These are phyloP conservation scores for Phenganax subtilis DNA, from an alignment of 92 coral and sea anemone species.

Conservation along the genomic window DNA sequence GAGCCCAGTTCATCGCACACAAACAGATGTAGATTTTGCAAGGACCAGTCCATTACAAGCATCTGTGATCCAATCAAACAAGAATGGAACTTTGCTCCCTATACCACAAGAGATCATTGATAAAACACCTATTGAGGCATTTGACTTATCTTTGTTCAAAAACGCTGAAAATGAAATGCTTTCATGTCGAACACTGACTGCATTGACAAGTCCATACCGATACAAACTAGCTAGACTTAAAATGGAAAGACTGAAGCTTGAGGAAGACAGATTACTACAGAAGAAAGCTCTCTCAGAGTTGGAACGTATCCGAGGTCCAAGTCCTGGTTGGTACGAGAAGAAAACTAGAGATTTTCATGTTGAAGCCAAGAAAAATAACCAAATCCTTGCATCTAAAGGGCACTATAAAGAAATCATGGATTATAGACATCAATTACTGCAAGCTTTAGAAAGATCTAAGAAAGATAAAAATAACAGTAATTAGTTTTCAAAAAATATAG, in stretches of 20 bases:
- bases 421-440: constrained; percentile 71
- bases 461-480: not conserved
- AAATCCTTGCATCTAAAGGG: constrained; percentile 70
- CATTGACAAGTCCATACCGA: constrained; percentile 79
- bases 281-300: constrained; percentile 68
- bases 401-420: constrained; percentile 84
- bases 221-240: constrained; percentile 69
- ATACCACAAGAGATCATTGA: constrained; percentile 63
- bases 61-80: constrained; percentile 63
- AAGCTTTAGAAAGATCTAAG: constrained; percentile 47
- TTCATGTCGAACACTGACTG: constrained; percentile 77
- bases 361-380: constrained; percentile 82
- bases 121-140: constrained; percentile 62
- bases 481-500: not conserved
- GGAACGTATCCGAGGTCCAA: constrained; percentile 89
- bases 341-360: constrained; percentile 79
- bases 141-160: constrained; percentile 75
- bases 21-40: constrained; percentile 59
- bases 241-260: constrained; percentile 66
- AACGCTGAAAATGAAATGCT: constrained; percentile 85
- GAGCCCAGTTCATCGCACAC: constrained; percentile 65
- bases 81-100: constrained; percentile 68
- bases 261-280: constrained; percentile 73
- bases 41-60: constrained; percentile 73
- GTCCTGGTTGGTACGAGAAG: constrained; percentile 90